Base-by-base conservation (phyloP, 2,113 vertebrate genomes). In the Phalacrocorax brasilianus region DNA sequence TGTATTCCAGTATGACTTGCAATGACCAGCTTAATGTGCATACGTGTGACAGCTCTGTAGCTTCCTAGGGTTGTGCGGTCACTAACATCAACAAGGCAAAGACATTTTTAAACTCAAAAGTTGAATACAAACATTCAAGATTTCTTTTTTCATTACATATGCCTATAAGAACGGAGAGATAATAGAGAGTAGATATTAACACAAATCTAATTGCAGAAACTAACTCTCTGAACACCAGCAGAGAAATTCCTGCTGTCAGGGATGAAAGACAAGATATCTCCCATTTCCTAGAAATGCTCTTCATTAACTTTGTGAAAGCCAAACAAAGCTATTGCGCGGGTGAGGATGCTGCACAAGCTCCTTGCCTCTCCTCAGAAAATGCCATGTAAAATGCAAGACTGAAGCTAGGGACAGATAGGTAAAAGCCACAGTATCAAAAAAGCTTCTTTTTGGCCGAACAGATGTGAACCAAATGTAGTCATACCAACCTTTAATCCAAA, bases 261-360 rank as follows among this genome's bases (percentile, higher is more conserved):
- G 50, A 87, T 74, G 44, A 96, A 94, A 82, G 72, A 81, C 53
- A 61, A 68, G 88, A 73, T 89, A 45, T 47, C 38, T 75, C 92
- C 59, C 26, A 28, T 94, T 93, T 97, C 70, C 63, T 83, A 91
- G 63, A 81, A 76, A 47, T 68, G 73, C 50, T 83, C 76, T 92
- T 97, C 75, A 95, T 96, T 95, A 96, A 88, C 58, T 90, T 91
- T 20, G 61, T 85, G 62, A 93, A 94, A 95, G 66, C 89, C 93
- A 93, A 91, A 73, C 27, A 74, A 91, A 67, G 85, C 44, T n/a
- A 19, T 72, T 42, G 47, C 18, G 9, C 47, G 82, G 74, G 66
- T 67, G 78, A 79, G 38, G n/a, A 42, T 20, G 49, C 49, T 82
- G 66, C 66, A 65, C 65, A 61, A 44, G 30, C 19, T 78, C 23